These are phyloP conservation scores for Hermaeophaga mercurialis DNA, from an alignment of 2,888 invertebrate species.

Conservation along the genomic window DNA sequence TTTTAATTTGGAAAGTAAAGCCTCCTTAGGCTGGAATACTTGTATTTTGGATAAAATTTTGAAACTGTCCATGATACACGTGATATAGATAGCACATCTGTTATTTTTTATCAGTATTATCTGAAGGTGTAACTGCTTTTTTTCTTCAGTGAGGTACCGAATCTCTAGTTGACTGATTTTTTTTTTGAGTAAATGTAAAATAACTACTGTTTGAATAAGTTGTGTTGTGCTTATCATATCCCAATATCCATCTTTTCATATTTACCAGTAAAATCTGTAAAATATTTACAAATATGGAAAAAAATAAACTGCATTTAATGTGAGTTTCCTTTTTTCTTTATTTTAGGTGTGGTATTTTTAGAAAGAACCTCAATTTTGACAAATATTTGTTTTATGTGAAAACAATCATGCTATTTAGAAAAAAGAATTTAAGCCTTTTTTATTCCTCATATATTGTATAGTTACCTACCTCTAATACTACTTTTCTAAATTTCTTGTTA, in stretches of 20 bases:
- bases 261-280: constrained; percentile 49
- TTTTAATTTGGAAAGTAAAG: constrained; percentile 9
- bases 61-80: constrained; percentile 43
- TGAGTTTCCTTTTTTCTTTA: constrained; percentile 42
- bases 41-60: constrained; percentile 40
- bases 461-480: too few relatives aligned
- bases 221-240: constrained; percentile 50
- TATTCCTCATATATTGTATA: too few relatives aligned
- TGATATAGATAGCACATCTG: constrained; percentile 48
- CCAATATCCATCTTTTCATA: constrained; percentile 46
- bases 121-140: constrained; percentile 44
- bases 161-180: constrained; percentile 49
- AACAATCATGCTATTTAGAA: too few relatives aligned
- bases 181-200: constrained; percentile 40
- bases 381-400: too few relatives aligned
- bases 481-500: too few relatives aligned
- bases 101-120: constrained; percentile 51
- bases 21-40: constrained; percentile 18
- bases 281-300: constrained; percentile 48
- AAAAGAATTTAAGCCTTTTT: too few relatives aligned
- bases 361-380: too few relatives aligned
- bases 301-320: constrained; percentile 53
- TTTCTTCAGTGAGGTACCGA: constrained; percentile 44
- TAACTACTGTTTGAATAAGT: constrained; percentile 43
- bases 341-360: too few relatives aligned